phyloP scores from a whole-genome alignment of 2,888 invertebrate species.

The Antheraea yamamai region DNA sequence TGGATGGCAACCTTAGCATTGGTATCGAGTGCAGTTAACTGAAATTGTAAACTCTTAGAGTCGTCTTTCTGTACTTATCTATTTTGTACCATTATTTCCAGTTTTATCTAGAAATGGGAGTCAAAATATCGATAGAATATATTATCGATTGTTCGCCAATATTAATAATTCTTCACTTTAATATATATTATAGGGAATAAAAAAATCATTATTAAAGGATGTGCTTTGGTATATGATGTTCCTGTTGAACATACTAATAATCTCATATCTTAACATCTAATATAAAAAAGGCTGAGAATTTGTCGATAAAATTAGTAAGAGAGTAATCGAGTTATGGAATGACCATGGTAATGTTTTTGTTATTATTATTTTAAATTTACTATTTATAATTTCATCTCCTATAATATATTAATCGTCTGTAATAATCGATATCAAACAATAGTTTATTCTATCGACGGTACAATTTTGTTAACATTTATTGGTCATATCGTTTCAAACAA shows the following conservation, averaged over 20 bases:
- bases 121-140: not conserved
- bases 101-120: not conserved
- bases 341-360: not conserved
- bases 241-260: not conserved
- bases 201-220: not conserved
- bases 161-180: not conserved
- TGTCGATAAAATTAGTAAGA: not conserved
- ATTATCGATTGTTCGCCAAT: not conserved
- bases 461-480: not conserved
- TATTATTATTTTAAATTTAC: not conserved
- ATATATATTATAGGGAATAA: not conserved
- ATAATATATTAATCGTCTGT: not conserved
- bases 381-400: not conserved
- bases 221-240: not conserved
- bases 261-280: not conserved
- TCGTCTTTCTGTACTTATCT: not conserved
- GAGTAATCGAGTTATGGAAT: not conserved
- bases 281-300: slow-evolving; percentile 10
- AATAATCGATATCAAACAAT: not conserved
- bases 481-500: not conserved
- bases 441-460: slow-evolving; percentile 11
- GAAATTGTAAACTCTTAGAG: too few relatives aligned
- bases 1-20: too few relatives aligned
- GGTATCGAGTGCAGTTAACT: too few relatives aligned
- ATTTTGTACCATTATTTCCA: not conserved